A percentile compares a stretch with the other conserved stretches of the same genome.
Evolutionary conservation across 2,888 invertebrate species (phyloP).

Genomic region (Serripes groenlandicus): DNA sequence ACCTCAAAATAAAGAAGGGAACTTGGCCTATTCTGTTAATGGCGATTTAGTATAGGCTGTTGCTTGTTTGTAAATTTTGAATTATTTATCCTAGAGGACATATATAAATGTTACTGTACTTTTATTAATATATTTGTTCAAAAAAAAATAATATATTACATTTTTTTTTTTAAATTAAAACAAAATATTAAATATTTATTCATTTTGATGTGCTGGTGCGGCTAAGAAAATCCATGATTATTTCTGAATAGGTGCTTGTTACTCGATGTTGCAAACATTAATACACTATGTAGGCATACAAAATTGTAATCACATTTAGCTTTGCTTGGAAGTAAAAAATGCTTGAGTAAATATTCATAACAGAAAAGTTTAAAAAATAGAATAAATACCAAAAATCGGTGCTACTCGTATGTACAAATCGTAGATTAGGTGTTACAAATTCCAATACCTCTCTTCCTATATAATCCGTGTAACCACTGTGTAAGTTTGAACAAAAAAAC

Average conservation of each 20-base stretch:
- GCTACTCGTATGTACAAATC: conserved; percentile 30
- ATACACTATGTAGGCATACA: background rate
- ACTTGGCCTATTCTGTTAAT: no score
- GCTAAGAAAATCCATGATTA: background rate
- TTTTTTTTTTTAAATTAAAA: conserved; percentile 8
- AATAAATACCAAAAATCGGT: conserved; percentile 21
- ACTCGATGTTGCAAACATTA: background rate
- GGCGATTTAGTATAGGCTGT: conserved; percentile 13
- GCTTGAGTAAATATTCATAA: conserved; percentile 23
- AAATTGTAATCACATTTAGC: conserved; percentile 7
- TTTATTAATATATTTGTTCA: background rate
- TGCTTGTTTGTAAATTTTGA: conserved; percentile 26
- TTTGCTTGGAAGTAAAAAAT: conserved; percentile 28
- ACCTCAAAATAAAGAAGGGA: no score
- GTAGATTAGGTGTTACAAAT: conserved; percentile 29
- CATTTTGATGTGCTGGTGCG: background rate
- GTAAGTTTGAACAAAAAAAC: conserved; percentile 23
- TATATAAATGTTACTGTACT: conserved; percentile 4
- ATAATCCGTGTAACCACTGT: conserved; percentile 16
- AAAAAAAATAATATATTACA: conserved; percentile 6
- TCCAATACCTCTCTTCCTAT: conserved; percentile 19
- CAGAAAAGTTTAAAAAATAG: conserved; percentile 5
- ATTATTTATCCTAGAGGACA: conserved; percentile 14
- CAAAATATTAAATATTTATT: conserved; percentile 7
- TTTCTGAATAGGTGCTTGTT: background rate